phyloP scores from a whole-genome alignment of 2,113 vertebrate species.

The Ptyas mucosa region DNA sequence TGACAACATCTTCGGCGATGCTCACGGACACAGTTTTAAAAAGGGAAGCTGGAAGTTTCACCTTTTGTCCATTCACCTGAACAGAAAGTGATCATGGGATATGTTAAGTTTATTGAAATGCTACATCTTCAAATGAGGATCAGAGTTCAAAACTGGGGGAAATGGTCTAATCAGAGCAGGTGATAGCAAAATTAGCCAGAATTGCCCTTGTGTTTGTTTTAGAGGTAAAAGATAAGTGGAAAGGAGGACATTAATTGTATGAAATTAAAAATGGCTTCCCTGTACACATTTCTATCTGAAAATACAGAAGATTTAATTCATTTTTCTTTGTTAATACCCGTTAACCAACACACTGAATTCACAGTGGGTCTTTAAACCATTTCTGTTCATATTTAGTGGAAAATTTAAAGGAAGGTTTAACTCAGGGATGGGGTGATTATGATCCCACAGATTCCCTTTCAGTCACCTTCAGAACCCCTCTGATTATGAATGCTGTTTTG shows the following conservation, averaged over 20 bases:
- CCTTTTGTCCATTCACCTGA: conserved; percentile 32
- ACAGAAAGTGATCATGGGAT: neutral
- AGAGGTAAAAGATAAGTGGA: neutral
- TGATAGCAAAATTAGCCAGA: neutral
- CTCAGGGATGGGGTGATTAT: neutral
- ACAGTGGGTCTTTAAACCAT: neutral
- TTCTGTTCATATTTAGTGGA: neutral
- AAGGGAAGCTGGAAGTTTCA: neutral
- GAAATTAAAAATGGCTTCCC: neutral
- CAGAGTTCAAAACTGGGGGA: neutral
- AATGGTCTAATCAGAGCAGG: neutral
- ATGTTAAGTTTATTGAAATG: neutral
- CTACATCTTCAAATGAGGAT: neutral
- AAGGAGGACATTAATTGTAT: neutral
- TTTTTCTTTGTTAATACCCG: neutral
- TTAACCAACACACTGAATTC: neutral
- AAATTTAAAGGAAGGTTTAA: neutral
- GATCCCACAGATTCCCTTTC: neutral
- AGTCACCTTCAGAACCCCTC: neutral
- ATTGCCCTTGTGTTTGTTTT: neutral
- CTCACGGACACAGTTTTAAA: neutral
- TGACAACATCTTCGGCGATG: neutral
- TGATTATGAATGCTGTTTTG: neutral
- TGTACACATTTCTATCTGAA: neutral
- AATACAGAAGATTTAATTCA: neutral